Evolutionary conservation across 1,140 invertebrate genomes (phyloP), one percentile per base, ranked within the genome.

Genomic region (Sinonovacula constricta): DNA sequence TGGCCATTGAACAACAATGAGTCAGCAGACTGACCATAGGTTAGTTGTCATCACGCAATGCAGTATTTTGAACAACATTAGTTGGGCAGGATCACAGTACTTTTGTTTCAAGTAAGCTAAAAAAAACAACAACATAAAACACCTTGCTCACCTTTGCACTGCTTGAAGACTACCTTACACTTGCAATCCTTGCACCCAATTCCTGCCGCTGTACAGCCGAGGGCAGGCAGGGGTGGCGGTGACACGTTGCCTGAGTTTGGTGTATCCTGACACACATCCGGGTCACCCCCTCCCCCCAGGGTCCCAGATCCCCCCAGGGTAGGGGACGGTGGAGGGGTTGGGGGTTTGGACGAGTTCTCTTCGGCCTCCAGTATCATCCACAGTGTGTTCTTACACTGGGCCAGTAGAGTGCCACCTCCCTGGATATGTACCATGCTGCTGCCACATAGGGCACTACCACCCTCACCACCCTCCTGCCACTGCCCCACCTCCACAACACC

Each of bases 121-220:
- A n/a, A n/a, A n/a, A n/a, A n/a, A n/a, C n/a, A n/a, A n/a, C n/a
- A n/a, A n/a, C n/a, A n/a, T n/a, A n/a, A n/a, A n/a, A n/a, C n/a
- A n/a, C n/a, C n/a, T n/a, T n/a, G n/a, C 68, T 81, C 59, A 75
- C 79, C 79, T 76, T 81, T 67, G 26, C 65, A 75, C 56, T 68
- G 51, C 7, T 57, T 65, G 67, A 65, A 81, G 36, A 76, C 72
- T 39, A 69, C 53, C 57, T 81, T 66, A 71, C 79, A 81, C 56
- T 76, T 76, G 53, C 79, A 76, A 63, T 76, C 67, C 12, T 70
- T 63, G 31, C 65, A 81, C 10, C 56, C 65, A 34, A 59, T 71
- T 39, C 60, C 71, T 22, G 34, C 30, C 0, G 51, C 67, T 30
- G 57, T 77, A 49, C 70, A 75, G 15, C 59, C 53, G 2, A 56